Evolutionary conservation across 2,113 vertebrate species (phyloP).

Genomic region (Semnornis frantzii): DNA sequence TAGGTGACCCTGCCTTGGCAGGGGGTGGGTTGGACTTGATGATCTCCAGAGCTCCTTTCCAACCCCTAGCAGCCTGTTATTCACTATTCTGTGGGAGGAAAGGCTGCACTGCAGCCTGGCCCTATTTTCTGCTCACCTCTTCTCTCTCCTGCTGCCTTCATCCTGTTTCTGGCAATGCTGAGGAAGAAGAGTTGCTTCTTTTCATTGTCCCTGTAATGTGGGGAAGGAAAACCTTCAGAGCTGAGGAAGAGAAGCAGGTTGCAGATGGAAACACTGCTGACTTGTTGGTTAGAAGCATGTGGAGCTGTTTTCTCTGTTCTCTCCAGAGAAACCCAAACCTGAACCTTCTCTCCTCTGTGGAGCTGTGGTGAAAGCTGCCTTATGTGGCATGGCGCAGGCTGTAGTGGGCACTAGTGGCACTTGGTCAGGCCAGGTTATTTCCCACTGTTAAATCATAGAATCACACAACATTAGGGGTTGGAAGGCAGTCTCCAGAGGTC

Average conservation of each 20-base stretch:
- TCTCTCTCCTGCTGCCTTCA: background rate
- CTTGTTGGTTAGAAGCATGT: background rate
- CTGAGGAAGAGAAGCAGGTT: background rate
- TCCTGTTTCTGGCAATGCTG: background rate
- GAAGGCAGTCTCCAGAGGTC: too few species aligned
- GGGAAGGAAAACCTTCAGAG: background rate
- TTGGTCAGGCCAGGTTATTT: background rate
- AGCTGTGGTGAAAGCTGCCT: background rate
- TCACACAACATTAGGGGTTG: too few species aligned
- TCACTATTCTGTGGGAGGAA: background rate
- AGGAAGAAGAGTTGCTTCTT: background rate
- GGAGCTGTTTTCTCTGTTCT: background rate
- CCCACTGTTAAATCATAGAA: background rate
- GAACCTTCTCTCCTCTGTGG: background rate
- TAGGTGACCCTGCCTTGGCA: too few species aligned
- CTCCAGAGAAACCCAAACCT: background rate
- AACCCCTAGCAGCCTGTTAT: too few species aligned
- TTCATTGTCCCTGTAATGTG: background rate
- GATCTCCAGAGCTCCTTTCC: too few species aligned
- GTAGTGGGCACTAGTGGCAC: background rate
- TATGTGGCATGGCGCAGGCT: accelerated
- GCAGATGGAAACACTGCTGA: background rate
- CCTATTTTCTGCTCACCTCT: background rate
- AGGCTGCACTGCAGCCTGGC: background rate
- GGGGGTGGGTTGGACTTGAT: too few species aligned